These are phyloP conservation scores for Chrysaora quinquecirrha DNA, from an alignment of 30 jellyfish, hydroid and myxozoan species.

Conservation along the genomic window DNA sequence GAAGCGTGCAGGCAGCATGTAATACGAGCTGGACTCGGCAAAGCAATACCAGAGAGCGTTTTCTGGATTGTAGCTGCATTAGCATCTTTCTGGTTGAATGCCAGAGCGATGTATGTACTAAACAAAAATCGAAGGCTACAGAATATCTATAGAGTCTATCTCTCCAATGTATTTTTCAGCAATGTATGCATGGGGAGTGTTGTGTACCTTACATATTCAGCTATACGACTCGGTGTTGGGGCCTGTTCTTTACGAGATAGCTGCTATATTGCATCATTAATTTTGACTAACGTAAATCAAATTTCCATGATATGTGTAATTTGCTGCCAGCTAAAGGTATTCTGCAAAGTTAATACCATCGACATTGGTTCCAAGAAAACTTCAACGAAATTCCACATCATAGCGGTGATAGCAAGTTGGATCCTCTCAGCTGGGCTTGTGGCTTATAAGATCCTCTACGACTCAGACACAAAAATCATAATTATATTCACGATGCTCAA, in stretches of 20 bases:
- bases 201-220: not conserved
- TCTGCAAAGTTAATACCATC: not conserved
- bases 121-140: not conserved
- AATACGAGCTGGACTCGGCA: not conserved
- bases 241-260: conserved; percentile 27
- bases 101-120: conserved; percentile 31
- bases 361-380: not conserved
- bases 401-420: conserved; percentile 41
- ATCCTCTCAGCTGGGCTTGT: conserved; percentile 28
- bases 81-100: conserved; percentile 17
- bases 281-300: conserved; percentile 40
- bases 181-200: conserved; percentile 48
- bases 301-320: conserved; percentile 47
- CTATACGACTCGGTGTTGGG: conserved; percentile 13
- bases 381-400: conserved; percentile 7
- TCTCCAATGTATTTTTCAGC: conserved; percentile 46
- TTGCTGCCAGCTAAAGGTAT: conserved; percentile 7
- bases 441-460: not conserved
- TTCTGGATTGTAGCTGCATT: conserved; percentile 42
- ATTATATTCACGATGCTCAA: conserved; percentile 23
- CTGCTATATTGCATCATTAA: conserved; percentile 18
- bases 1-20: not conserved
- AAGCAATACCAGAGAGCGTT: conserved; percentile 15
- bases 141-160: conserved; percentile 37
- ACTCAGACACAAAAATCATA: conserved; percentile 3